Percentiles rank a stretch among this genome's conserved stretches.
phyloP scores from a whole-genome alignment of 2,797 vertebrate species.

The Petrocephalus schoutedeni region DNA sequence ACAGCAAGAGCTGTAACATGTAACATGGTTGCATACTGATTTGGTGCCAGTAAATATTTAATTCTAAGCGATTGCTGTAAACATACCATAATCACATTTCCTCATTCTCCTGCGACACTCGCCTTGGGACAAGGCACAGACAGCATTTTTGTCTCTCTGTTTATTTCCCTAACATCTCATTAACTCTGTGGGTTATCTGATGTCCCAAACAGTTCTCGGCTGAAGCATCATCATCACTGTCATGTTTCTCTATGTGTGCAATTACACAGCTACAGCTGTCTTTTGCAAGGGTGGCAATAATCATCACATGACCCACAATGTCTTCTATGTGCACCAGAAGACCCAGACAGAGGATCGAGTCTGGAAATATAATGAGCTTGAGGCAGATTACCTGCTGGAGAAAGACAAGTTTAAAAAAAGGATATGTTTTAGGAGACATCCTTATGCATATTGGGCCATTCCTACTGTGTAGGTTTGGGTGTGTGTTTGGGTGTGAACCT shows the following conservation, averaged over 20 bases:
- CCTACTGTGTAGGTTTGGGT: background rate
- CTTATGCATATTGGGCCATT: background rate
- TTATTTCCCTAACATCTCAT: background rate
- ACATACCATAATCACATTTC: slow-evolving; percentile 3
- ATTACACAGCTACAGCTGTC: background rate
- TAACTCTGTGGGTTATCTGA: background rate
- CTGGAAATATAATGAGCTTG: background rate
- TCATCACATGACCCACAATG: background rate
- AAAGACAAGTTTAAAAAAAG: background rate
- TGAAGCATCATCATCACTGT: background rate
- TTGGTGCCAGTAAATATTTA: background rate
- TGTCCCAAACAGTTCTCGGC: background rate
- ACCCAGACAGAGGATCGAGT: background rate
- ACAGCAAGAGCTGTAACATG: background rate
- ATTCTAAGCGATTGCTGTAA: background rate
- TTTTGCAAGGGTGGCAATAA: background rate
- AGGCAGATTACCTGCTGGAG: background rate
- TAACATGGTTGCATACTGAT: background rate
- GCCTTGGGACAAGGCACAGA: background rate
- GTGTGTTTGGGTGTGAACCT: background rate
- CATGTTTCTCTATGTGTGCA: background rate
- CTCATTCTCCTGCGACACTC: background rate
- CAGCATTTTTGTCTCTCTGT: background rate
- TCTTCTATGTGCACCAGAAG: background rate
- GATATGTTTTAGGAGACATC: slow-evolving; percentile 7